Conservation (phyloP, 2,888 invertebrate genomes). For the Frankliniella fusca region DNA sequence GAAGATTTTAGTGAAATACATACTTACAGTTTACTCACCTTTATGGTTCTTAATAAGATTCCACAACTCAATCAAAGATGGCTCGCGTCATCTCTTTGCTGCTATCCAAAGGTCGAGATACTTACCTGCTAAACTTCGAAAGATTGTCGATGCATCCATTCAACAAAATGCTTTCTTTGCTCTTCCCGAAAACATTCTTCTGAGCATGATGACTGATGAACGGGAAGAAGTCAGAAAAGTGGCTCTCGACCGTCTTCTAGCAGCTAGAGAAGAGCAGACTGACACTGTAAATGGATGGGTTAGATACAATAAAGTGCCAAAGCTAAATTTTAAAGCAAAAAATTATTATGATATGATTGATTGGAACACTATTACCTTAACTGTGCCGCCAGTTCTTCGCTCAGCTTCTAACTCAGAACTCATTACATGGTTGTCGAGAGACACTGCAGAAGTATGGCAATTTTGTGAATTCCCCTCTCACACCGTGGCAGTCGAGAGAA, state of each 20-base stretch:
- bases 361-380: not conserved
- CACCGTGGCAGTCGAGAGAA: not conserved
- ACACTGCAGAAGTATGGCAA: not conserved
- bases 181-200: not conserved
- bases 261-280: not conserved
- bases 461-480: not conserved
- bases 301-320: not conserved
- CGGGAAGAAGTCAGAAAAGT: not conserved
- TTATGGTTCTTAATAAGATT: too few relatives aligned
- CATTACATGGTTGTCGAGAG: not conserved
- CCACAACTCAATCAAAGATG: too few relatives aligned
- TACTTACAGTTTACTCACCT: not conserved
- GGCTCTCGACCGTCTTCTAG: not conserved
- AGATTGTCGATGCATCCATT: not conserved
- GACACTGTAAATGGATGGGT: not conserved
- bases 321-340: not conserved
- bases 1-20: not conserved
- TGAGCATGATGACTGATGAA: not conserved
- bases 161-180: conserved; percentile 1
- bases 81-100: too few relatives aligned
- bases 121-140: not conserved
- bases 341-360: not conserved
- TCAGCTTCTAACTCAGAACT: not conserved
- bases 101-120: not conserved
- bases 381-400: not conserved